Evolutionary conservation across 2,113 vertebrate genomes (phyloP), one percentile per base, ranked within the genome.

Genomic region (Balaenoptera acutorostrata): DNA sequence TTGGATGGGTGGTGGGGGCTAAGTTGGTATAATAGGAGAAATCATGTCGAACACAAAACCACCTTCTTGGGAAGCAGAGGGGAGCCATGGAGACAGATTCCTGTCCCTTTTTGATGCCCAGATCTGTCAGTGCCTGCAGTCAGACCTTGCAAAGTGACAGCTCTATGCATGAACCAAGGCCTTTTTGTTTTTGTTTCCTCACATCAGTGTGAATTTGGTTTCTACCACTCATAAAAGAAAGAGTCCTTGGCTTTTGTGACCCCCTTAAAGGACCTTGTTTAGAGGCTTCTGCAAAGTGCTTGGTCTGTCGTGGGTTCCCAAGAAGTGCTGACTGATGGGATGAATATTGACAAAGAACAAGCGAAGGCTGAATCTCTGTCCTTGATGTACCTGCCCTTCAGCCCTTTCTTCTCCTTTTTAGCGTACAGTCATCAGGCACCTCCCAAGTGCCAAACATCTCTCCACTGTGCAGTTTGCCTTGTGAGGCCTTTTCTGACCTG

Each of bases 401-500:
- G 0, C 9, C 27, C 31, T 20, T 85, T 66, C 17, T 59, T 69
- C 15, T 21, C 10, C 14, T 57, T n/a, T 27, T 59, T 10, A 13
- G 8, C 9, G 4, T 36, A 9, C 17, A 2, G 25, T 18, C 46
- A 27, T 0, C 10, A 6, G 31, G 14, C 0, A 39, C 5, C 10
- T 33, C 15, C 64, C 46, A 6, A 3, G 39, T 36, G 36, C 33
- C 61, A 64, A 31, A 14, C 25, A 46, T 9, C 27, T 36, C 11
- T 41, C 49, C 3, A 27, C 14, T 27, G 15, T 15, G 21, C 7
- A 8, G 14, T 68, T n/a, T 33, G n/a, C 17, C 39, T 69, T 44
- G 17, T 9, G 49, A 36, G 11, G 33, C 1, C 31, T 44, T 15
- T 6, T n/a, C 3, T 61, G 2, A 27, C 1, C 1, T 21, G 5